Base-by-base conservation (phyloP, 2,797 vertebrate genomes). In the Amphiprion clarkii region DNA sequence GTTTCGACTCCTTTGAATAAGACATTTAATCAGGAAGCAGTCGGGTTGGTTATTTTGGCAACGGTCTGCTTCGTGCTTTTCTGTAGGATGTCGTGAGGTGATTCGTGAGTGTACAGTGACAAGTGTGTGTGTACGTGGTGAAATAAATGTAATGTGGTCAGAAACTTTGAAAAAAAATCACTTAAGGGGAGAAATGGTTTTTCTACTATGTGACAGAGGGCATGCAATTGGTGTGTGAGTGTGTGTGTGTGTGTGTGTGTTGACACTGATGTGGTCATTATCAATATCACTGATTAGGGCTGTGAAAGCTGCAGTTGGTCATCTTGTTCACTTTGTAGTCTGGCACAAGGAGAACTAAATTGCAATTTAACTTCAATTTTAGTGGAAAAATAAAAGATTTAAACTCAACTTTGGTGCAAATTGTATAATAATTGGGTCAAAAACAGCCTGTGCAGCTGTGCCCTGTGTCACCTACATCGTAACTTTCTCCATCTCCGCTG, bases 51-150 rank as follows among this genome's bases (percentile, higher is more conserved):
- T 25, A 13, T 74, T 67, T 72, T 48, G 79, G 29, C 57, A 6
- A 67, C 31, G 74, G 72, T 82, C 57, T 68, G 83, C 83, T 62
- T 6, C 75, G 5, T 46, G 63, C 77, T 81, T 87, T 65, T 88
- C 65, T 21, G 13, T 89, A 82, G 73, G 76, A 64, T 74, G 76
- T 90, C 16, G 87, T 94, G 87, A 85, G 85, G 84, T 92, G 76
- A 87, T 76, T 82, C 85, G 87, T 90, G 79, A 69, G 83, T 88
- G 83, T 88, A 81, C 69, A 85, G 76, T 90, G 80, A 86, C 70
- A 66, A 79, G 71, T 72, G 79, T 70, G 75, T 76, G 83, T 46
- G 44, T 71, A n/a, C 62, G 76, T 71, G 83, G 63, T 67, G 59
- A 82, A 75, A 27, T 78, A 58, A 71, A 74, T 83, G 70, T 83